Base-by-base conservation (phyloP, 2,797 vertebrate species). In the Cossypha dichroa region DNA sequence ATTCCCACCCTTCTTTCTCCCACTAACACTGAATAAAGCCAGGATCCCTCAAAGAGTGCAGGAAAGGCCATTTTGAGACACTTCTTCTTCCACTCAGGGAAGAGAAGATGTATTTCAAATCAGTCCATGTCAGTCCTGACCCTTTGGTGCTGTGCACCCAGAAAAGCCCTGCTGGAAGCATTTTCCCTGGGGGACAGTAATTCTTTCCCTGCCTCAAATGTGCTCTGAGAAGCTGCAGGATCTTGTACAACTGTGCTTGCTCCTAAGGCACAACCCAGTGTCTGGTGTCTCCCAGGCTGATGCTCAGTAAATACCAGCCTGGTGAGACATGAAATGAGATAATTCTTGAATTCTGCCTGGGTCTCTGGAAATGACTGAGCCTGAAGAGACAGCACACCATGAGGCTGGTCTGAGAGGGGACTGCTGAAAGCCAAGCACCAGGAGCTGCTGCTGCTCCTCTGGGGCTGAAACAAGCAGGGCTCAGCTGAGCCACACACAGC, bases 381-480 rank as follows among this genome's bases (percentile, higher is more conserved):
- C 79, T 52, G 15, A 23, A 45, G 41, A 26, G 12, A 18, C 31
- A 51, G 19, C 21, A 41, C 26, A 25, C 8, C 5, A 2, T 10
- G 40, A 51, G 29, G 29, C 0, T 60, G 17, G 12, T 59, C 31
- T 23, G 7, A 40, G 59, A 13, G 55, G 46, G 41, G 13, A 2
- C 11, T 54, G 40, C 40, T 36, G 38, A 29, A n/a, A 48, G 15
- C 20, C 6, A 1, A 7, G 33, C 31, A 20, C 20, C 4, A 11
- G 15, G 67, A 45, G 25, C 23, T 22, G 3, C 0, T 22, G 3
- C 0, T 49, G 41, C 15, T 40, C 33, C 34, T 45, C 29, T 15
- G 4, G 4, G 26, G 58, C 60, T 54, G 40, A 15, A n/a, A 48
- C 12, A 11, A 18, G 0, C 4, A 4, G 17, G 10, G 15, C 41